Percentiles rank a stretch among this genome's conserved stretches.
phyloP scores from a whole-genome alignment of 2,113 vertebrate species.

The Corythoichthys haematopterus region DNA sequence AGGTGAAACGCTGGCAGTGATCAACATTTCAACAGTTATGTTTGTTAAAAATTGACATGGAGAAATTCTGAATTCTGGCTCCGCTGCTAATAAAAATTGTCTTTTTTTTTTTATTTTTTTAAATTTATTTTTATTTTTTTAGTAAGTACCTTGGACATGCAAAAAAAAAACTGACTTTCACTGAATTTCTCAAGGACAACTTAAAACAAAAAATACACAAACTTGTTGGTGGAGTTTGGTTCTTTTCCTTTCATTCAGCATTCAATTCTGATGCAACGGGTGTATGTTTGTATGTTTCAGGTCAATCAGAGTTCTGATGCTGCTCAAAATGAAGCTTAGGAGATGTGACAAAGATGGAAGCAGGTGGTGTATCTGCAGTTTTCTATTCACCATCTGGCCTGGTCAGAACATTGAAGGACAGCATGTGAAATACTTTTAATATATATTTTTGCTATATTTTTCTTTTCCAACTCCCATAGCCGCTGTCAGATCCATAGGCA shows the following conservation, averaged over 20 bases:
- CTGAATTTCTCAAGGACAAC: too few relatives aligned
- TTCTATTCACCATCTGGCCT: background rate
- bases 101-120: too few relatives aligned
- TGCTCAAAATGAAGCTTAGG: constrained; percentile 63
- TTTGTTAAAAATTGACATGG: too few relatives aligned
- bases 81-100: too few relatives aligned
- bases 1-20: too few relatives aligned
- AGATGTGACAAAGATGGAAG: constrained; percentile 15
- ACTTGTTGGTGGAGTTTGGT: background rate
- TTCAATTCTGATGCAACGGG: background rate
- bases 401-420: background rate
- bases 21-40: too few relatives aligned
- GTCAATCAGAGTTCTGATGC: constrained; percentile 64
- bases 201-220: too few relatives aligned
- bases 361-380: constrained; percentile 42
- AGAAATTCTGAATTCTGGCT: too few relatives aligned
- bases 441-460: background rate
- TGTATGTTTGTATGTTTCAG: constrained; percentile 41
- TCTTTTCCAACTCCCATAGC: constrained; percentile 8
- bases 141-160: too few relatives aligned
- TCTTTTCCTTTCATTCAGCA: background rate
- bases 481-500: constrained; percentile 42
- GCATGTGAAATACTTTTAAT: background rate
- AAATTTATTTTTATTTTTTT: too few relatives aligned
- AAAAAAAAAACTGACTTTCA: too few relatives aligned